phyloP scores from a whole-genome alignment of 2,797 vertebrate genomes.

The Tokudaia muenninki region DNA sequence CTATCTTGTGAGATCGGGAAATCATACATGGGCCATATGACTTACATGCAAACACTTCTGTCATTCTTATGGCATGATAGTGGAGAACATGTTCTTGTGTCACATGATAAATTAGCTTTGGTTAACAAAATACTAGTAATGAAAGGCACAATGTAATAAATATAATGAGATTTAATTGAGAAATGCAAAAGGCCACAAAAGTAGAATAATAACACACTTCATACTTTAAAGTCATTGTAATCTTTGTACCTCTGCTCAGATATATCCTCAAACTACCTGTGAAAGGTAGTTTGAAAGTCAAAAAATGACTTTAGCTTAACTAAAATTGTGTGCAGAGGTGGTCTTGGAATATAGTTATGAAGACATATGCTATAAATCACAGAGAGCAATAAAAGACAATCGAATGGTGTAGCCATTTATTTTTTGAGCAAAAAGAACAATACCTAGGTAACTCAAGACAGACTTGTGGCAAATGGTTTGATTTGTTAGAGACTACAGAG shows the following conservation, averaged over 20 bases:
- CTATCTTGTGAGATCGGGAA: no score
- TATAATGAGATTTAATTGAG: neutral
- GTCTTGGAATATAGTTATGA: neutral
- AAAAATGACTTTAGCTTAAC: neutral
- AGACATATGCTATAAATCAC: neutral
- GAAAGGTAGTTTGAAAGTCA: neutral
- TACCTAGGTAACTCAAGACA: neutral
- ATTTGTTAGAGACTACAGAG: neutral
- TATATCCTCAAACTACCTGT: fast-evolving
- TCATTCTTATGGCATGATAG: neutral
- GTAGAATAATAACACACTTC: neutral
- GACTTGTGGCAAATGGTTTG: no score
- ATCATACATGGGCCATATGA: no score
- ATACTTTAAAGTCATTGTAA: neutral
- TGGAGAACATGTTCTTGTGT: neutral
- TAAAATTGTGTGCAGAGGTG: neutral
- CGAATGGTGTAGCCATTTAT: neutral
- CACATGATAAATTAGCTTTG: neutral
- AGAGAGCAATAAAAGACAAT: neutral
- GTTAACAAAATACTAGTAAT: neutral
- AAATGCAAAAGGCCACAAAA: neutral
- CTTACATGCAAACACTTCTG: neutral
- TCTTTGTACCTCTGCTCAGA: neutral
- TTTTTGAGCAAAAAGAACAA: neutral
- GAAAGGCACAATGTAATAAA: neutral